A percentile compares a stretch with the other conserved stretches of the same genome.
These are phyloP conservation scores for Eupithecia dodoneata DNA, from an alignment of 2,888 invertebrate species.

Conservation along the genomic window DNA sequence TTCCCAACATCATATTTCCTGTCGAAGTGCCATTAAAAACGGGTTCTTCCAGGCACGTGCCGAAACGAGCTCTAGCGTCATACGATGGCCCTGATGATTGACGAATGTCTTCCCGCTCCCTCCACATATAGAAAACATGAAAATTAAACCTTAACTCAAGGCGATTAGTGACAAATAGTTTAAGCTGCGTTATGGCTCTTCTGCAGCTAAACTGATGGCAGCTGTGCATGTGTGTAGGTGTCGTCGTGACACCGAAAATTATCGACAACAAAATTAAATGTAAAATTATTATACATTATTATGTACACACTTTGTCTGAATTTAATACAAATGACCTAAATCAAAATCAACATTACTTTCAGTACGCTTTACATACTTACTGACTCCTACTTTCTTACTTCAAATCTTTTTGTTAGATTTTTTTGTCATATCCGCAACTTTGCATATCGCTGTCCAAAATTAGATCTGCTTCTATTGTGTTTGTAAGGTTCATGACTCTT, in stretches of 20 bases:
- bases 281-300: constrained; percentile 44
- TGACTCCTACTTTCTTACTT: not conserved
- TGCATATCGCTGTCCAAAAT: constrained; percentile 18
- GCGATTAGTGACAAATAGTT: constrained; percentile 47
- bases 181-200: constrained; percentile 50
- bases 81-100: constrained; percentile 64
- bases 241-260: constrained; percentile 61
- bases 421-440: not conserved
- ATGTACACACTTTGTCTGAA: constrained; percentile 20
- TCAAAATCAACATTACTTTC: not conserved
- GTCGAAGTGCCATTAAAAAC: constrained; percentile 49
- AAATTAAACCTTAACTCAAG: constrained; percentile 53
- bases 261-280: constrained; percentile 59
- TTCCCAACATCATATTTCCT: constrained; percentile 49
- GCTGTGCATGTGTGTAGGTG: constrained; percentile 61
- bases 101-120: constrained; percentile 74
- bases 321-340: constrained; percentile 12
- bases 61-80: constrained; percentile 66
- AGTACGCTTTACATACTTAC: not conserved
- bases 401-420: not conserved
- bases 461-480: constrained; percentile 33
- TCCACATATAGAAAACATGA: constrained; percentile 41
- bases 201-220: constrained; percentile 60
- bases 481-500: constrained; percentile 38
- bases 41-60: constrained; percentile 54